phyloP scores from a whole-genome alignment of 2,113 vertebrate genomes.

The Campylomormyrus tamandua region DNA sequence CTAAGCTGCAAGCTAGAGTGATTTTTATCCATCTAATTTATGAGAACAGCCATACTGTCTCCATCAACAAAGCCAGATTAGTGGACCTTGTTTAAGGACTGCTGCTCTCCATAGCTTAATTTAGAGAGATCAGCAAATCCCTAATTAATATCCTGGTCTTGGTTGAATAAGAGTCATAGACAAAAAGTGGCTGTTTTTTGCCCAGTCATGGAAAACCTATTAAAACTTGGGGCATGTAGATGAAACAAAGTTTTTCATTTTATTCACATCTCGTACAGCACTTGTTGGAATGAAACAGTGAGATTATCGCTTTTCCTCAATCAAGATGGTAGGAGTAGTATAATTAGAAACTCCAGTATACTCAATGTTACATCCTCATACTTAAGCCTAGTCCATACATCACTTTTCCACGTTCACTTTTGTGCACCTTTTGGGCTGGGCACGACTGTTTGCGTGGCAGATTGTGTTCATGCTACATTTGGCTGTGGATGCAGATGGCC shows the following conservation, averaged over 20 bases:
- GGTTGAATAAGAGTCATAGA: background rate
- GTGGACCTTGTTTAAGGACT: background rate
- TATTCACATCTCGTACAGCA: background rate
- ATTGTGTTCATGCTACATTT: background rate
- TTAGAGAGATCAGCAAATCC: background rate
- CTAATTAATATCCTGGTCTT: background rate
- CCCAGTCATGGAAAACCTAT: background rate
- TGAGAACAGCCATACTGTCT: background rate
- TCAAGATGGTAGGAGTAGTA: background rate
- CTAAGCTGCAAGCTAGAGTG: background rate
- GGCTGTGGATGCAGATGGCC: no score
- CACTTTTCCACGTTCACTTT: background rate
- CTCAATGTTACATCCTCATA: background rate
- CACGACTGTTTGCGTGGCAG: background rate
- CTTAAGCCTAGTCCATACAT: background rate
- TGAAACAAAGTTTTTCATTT: background rate
- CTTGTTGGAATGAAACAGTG: background rate
- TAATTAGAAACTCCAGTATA: background rate
- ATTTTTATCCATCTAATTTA: constrained; percentile 3
- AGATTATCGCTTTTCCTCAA: background rate
- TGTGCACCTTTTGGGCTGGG: background rate
- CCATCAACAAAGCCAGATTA: background rate
- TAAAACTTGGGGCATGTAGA: background rate
- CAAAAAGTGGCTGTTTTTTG: background rate
- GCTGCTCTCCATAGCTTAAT: background rate